Evolutionary conservation across 2,797 vertebrate species (phyloP).

Genomic region (Pseudochromis fuscus): DNA sequence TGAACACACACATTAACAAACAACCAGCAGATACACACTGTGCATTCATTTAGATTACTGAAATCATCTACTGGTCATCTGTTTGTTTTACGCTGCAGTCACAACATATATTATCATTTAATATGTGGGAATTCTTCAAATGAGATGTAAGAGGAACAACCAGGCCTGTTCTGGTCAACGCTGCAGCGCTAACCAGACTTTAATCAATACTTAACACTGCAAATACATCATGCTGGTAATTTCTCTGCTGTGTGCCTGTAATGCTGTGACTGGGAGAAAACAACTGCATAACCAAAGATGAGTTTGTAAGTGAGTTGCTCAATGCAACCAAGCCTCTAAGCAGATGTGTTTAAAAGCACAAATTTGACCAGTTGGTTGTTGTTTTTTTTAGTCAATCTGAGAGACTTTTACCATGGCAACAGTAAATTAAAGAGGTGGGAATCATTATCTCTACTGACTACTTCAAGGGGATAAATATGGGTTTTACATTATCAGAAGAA

Average conservation of each 20-base stretch:
- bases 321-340: too few relatives aligned
- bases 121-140: too few relatives aligned
- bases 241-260: neutral
- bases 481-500: neutral
- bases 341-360: too few relatives aligned
- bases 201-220: neutral
- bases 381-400: too few relatives aligned
- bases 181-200: neutral
- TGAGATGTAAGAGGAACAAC: too few relatives aligned
- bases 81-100: too few relatives aligned
- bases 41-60: neutral
- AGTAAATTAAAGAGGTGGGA: too few relatives aligned
- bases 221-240: neutral
- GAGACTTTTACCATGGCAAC: too few relatives aligned
- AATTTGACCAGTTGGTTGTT: too few relatives aligned
- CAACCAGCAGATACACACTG: neutral
- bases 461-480: neutral
- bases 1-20: neutral
- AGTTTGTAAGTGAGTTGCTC: neutral
- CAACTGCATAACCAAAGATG: neutral
- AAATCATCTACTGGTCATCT: too few relatives aligned
- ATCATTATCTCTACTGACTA: neutral
- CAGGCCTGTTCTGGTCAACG: too few relatives aligned
- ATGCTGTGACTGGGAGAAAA: neutral
- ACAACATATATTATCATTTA: too few relatives aligned